phyloP scores from a whole-genome alignment of 2,888 invertebrate species.

The Andricus quercusramuli region DNA sequence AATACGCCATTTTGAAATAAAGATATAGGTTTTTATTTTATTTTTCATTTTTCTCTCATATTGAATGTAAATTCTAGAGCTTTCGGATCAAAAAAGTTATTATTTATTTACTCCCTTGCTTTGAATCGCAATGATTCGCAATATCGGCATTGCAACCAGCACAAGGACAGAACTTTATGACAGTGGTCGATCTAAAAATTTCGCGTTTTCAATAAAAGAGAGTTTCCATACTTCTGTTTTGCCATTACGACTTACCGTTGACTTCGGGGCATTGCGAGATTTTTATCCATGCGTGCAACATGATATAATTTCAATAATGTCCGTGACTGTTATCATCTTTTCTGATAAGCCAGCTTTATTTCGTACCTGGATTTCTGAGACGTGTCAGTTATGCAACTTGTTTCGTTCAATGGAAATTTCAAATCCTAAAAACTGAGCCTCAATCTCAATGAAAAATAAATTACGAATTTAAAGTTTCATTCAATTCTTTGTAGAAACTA shows the following conservation, averaged over 20 bases:
- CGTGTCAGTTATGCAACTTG: neutral
- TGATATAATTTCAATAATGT: constrained; percentile 18
- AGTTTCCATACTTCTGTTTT: neutral
- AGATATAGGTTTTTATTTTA: constrained; percentile 3
- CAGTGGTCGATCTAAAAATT: neutral
- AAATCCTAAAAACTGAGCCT: neutral
- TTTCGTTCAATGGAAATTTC: neutral
- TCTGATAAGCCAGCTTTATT: constrained; percentile 4
- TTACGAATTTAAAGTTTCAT: too few relatives aligned
- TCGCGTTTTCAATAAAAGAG: neutral
- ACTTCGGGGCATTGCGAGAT: neutral
- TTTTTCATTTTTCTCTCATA: constrained; percentile 4
- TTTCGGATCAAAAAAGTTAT: constrained; percentile 20
- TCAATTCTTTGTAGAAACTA: too few relatives aligned
- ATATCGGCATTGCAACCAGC: neutral
- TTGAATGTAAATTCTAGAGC: neutral
- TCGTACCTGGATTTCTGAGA: neutral
- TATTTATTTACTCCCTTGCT: constrained; percentile 9
- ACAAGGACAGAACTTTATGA: neutral
- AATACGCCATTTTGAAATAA: neutral
- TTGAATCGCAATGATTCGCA: neutral
- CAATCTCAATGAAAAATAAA: neutral
- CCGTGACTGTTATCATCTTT: neutral
- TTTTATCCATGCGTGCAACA: constrained; percentile 8
- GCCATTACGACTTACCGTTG: neutral